Evolutionary conservation across 2,888 invertebrate species (phyloP).

Genomic region (Antheraea yamamai): DNA sequence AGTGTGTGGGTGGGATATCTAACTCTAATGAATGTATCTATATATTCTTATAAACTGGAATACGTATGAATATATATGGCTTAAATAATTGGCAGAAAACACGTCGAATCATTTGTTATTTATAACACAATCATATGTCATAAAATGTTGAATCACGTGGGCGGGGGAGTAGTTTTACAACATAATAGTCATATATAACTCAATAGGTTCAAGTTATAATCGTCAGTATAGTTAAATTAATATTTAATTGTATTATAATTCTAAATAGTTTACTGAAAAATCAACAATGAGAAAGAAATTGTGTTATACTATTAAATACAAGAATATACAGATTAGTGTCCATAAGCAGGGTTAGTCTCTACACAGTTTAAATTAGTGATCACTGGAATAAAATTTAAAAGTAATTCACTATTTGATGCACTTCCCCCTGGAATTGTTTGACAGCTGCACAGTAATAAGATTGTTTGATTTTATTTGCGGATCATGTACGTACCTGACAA

Average conservation of each 20-base stretch:
- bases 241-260: neutral
- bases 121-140: slow-evolving; percentile 17
- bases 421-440: no score
- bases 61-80: slow-evolving; percentile 1
- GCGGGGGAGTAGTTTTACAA: neutral
- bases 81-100: slow-evolving; percentile 23
- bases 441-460: no score
- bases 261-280: neutral
- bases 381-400: neutral
- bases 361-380: neutral
- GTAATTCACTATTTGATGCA: no score
- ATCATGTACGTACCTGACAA: no score
- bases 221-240: neutral
- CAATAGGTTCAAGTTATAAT: neutral
- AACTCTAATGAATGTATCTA: slow-evolving; percentile 19
- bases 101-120: slow-evolving; percentile 20
- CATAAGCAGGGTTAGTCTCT: neutral
- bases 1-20: slow-evolving; percentile 39
- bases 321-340: neutral
- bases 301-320: neutral
- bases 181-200: slow-evolving; percentile 19
- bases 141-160: slow-evolving; percentile 15
- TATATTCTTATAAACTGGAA: slow-evolving; percentile 5
- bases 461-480: no score
- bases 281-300: neutral